phyloP scores from a whole-genome alignment of 2,113 vertebrate genomes.

The Rhagologus leucostigma region DNA sequence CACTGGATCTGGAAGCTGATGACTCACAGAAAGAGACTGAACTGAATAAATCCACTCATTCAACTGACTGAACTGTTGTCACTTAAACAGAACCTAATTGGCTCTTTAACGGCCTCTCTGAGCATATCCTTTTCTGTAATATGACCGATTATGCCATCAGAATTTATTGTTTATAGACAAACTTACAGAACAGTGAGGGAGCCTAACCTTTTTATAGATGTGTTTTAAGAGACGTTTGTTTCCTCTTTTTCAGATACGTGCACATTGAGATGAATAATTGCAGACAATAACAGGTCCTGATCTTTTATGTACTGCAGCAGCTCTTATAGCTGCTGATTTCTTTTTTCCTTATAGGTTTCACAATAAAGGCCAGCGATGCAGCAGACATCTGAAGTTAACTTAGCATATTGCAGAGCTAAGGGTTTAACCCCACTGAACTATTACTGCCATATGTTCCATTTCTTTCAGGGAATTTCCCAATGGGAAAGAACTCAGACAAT shows the following conservation, averaged over 20 bases:
- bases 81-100: conserved; percentile 70
- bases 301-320: conserved; percentile 59
- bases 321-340: conserved; percentile 51
- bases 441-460: conserved; percentile 58
- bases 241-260: conserved; percentile 54
- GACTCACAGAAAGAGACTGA: conserved; percentile 56
- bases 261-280: conserved; percentile 65
- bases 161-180: conserved; percentile 70
- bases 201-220: conserved; percentile 67
- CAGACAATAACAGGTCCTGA: conserved; percentile 60
- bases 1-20: conserved; percentile 51
- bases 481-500: conserved; percentile 59
- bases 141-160: conserved; percentile 66
- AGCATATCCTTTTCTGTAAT: conserved; percentile 66
- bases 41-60: conserved; percentile 67
- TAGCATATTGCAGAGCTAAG: conserved; percentile 61
- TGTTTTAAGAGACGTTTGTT: conserved; percentile 62
- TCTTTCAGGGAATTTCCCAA: conserved; percentile 67
- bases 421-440: conserved; percentile 64
- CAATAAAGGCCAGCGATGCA: conserved; percentile 59
- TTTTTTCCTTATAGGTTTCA: conserved; percentile 61
- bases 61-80: conserved; percentile 66
- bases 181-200: conserved; percentile 55
- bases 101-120: conserved; percentile 66
- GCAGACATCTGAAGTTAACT: conserved; percentile 61